phyloP scores from a whole-genome alignment of 2,888 invertebrate species.

The Cancer borealis region DNA sequence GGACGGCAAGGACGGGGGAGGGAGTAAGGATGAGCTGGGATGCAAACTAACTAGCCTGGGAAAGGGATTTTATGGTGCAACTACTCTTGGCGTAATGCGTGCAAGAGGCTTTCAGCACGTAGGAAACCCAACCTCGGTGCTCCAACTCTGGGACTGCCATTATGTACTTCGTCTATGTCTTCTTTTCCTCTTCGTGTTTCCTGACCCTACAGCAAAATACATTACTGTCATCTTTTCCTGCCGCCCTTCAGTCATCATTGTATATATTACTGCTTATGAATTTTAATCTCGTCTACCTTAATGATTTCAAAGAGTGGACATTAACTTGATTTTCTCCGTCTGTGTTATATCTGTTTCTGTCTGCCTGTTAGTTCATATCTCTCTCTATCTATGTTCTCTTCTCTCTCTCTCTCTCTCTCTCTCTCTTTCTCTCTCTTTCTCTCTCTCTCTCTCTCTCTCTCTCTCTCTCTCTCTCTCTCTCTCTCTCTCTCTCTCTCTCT shows the following conservation, averaged over 20 bases:
- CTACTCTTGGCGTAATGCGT: not conserved
- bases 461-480: slow-evolving; percentile 13
- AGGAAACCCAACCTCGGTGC: not conserved
- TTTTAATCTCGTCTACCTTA: not conserved
- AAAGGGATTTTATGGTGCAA: slow-evolving; percentile 9
- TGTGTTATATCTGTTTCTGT: not conserved
- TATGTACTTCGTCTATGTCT: not conserved
- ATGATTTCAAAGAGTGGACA: not conserved
- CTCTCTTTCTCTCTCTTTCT: too few relatives aligned
- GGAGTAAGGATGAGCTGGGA: not conserved
- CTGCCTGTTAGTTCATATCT: not conserved
- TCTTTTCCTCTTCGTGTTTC: slow-evolving; percentile 1
- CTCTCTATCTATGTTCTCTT: not conserved
- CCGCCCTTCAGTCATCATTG: not conserved
- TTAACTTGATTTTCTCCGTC: not conserved
- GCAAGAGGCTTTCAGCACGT: not conserved
- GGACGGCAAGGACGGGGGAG: not conserved
- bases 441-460: not conserved
- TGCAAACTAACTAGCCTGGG: not conserved
- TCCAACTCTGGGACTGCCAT: not conserved
- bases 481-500: slow-evolving; percentile 31
- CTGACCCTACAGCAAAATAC: not conserved
- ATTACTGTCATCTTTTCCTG: not conserved
- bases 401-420: not conserved
- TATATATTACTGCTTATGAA: not conserved